Evolutionary conservation across 1,140 invertebrate genomes (phyloP).

Genomic region (Lysiphlebus fabarum): DNA sequence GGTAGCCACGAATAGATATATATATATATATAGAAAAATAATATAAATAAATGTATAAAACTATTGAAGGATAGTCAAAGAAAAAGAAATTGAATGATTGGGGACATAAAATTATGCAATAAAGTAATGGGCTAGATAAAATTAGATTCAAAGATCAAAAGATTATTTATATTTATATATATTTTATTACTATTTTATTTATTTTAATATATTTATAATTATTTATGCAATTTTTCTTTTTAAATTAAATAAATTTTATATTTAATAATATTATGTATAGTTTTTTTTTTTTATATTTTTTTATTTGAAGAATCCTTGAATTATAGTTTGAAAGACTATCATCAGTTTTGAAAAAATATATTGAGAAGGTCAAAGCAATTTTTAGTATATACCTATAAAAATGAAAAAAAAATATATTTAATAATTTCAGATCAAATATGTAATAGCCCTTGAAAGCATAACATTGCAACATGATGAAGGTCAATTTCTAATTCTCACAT

Average conservation of each 20-base stretch:
- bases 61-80: slow-evolving; percentile 9
- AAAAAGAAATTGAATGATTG: slow-evolving; percentile 9
- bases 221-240: not conserved
- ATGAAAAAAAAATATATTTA: no score
- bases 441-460: no score
- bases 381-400: no score
- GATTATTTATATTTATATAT: not conserved
- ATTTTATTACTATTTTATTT: slow-evolving; percentile 11
- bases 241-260: no score
- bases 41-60: slow-evolving; percentile 13
- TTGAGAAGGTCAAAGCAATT: no score
- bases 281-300: no score
- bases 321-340: no score
- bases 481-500: no score
- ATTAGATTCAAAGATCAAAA: slow-evolving; percentile 21
- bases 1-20: slow-evolving; percentile 15
- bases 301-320: not conserved
- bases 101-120: slow-evolving; percentile 15
- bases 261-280: not conserved
- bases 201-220: not conserved
- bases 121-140: not conserved
- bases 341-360: no score
- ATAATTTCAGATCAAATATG: no score
- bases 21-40: not conserved
- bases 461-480: no score